phyloP scores from a whole-genome alignment of 2,113 vertebrate genomes.

The cat (Felis catus) region F.catus_Fca126_mat1.0 CM031413.1:65981001-65981500 shows the following conservation, averaged over 20 bases:
- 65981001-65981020: background rate
- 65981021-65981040: background rate
- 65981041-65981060: background rate
- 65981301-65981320: background rate
- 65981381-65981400: too few relatives aligned
- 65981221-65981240: background rate
- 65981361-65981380: background rate
- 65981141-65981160: too few relatives aligned
- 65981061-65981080: background rate
- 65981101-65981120: background rate
- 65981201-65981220: background rate
- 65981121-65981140: background rate
- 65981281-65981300: background rate
- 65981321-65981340: fast-evolving
- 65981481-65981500: background rate
- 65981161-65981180: background rate
- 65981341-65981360: fast-evolving
- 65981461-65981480: background rate
- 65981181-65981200: background rate
- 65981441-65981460: background rate
- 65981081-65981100: background rate
- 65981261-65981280: background rate
- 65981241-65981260: background rate
- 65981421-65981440: fast-evolving
- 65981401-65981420: too few relatives aligned